Base-by-base conservation (phyloP, 2,113 vertebrate species). In the Syngnathoides biaculeatus region DNA sequence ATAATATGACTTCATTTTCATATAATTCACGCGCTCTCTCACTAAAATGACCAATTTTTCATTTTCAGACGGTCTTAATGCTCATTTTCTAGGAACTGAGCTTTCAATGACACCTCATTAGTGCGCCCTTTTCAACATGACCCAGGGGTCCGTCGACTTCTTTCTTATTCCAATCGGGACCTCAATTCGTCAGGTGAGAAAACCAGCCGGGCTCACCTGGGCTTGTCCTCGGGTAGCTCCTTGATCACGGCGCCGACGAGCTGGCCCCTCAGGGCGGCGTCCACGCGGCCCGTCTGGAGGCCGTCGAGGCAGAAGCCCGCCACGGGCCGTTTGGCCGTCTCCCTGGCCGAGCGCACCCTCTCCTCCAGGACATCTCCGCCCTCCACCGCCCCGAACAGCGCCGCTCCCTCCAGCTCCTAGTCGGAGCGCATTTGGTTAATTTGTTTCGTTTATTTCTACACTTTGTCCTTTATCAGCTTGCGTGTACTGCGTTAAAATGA, bases 321-420 rank as follows among this genome's bases (percentile, higher is more conserved):
- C n/a, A 99, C 95, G 0, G 96, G 94, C 61, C 96, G 89, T 88
- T 97, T 98, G 69, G 93, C 94, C 1, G 97, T 99, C 88, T 99
- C 96, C 59, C 86, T 92, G 59, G 95, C 96, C 0, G 96, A 99
- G 74, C 94, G 92, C 53, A 94, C 80, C 72, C 97, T 93, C 85
- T 99, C 97, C 38, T 98, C 96, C 82, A 92, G 80, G 74, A 94
- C 45, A 17, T 98, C 94, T 53, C 96, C 96, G 68, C 97, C 96
- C 89, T 98, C 96, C 71, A 99, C 92, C 70, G 93, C 94, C 4
- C 97, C 97, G 26, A 98, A 94, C 75, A 98, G 87, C 64, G 88
- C 79, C 17, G 90, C 92, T 67, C 88, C 84, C 71, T 93, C 89
- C 80, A 99, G 88, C 73, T 92, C 93, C 96, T 99, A 81, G 12